Conservation (phyloP, 2,797 vertebrate genomes). For the Petrocephalus schoutedeni region DNA sequence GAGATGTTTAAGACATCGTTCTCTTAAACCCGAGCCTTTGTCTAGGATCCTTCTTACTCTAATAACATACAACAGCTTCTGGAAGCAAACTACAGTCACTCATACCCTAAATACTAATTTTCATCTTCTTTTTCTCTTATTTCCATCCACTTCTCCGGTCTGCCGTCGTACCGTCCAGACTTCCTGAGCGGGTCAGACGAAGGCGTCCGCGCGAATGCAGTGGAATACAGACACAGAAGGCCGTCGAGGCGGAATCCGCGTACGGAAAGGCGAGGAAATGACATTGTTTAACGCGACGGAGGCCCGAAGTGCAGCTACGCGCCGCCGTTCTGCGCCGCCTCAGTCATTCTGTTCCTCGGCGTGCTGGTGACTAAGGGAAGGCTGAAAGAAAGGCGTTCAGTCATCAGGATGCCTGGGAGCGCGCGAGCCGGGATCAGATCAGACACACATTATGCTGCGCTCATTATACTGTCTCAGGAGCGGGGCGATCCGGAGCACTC, state of each 20-base stretch:
- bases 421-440: neutral
- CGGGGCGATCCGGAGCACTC: conserved; percentile 6
- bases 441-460: neutral
- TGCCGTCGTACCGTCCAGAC: neutral
- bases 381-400: neutral
- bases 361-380: neutral
- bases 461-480: conserved; percentile 19
- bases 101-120: neutral
- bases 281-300: neutral
- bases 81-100: neutral
- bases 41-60: neutral
- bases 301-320: neutral
- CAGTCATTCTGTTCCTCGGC: neutral
- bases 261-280: neutral
- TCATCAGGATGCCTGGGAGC: neutral
- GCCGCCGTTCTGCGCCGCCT: neutral
- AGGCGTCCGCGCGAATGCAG: neutral
- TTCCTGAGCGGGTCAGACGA: neutral
- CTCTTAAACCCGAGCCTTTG: neutral
- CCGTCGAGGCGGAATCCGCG: neutral
- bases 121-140: neutral
- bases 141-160: too few species aligned
- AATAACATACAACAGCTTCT: neutral
- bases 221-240: neutral
- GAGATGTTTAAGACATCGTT: neutral